Evolutionary conservation across 2,797 vertebrate species (phyloP).

Genomic region (Schizothorax lantsangensis): DNA sequence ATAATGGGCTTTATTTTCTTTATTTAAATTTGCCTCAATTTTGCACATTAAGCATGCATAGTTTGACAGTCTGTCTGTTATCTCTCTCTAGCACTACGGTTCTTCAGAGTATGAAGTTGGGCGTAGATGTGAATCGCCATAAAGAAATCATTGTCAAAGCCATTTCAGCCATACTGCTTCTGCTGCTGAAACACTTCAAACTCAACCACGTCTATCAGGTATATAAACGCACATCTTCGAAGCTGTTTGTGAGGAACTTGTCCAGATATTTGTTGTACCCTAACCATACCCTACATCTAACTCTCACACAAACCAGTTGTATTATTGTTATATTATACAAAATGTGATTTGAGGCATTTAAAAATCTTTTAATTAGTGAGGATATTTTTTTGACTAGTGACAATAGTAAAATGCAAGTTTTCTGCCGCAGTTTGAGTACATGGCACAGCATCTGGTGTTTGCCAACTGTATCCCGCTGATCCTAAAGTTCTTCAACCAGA

Average conservation of each 20-base stretch:
- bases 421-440: conserved; percentile 91
- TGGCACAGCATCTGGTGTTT: conserved; percentile 98
- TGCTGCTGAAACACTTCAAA: conserved; percentile 98
- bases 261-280: background rate
- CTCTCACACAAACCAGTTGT: background rate
- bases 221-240: background rate
- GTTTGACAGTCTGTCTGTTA: background rate
- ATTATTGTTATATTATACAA: background rate
- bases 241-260: background rate
- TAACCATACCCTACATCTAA: background rate
- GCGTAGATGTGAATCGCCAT: conserved; percentile 97
- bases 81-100: conserved; percentile 87
- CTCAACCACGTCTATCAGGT: conserved; percentile 99
- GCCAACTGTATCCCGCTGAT: conserved; percentile 99
- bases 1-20: background rate
- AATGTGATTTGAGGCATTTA: background rate
- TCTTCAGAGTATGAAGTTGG: conserved; percentile 98
- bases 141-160: conserved; percentile 99
- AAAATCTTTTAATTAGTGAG: background rate
- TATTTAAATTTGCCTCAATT: no score
- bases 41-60: background rate
- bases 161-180: conserved; percentile 93
- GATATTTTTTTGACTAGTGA: background rate
- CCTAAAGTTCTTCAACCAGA: conserved; percentile 99
- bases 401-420: conserved; percentile 1